Evolutionary conservation across 2,888 invertebrate species (phyloP), one percentile per base, ranked within the genome.

Genomic region (Tortrix viridana): DNA sequence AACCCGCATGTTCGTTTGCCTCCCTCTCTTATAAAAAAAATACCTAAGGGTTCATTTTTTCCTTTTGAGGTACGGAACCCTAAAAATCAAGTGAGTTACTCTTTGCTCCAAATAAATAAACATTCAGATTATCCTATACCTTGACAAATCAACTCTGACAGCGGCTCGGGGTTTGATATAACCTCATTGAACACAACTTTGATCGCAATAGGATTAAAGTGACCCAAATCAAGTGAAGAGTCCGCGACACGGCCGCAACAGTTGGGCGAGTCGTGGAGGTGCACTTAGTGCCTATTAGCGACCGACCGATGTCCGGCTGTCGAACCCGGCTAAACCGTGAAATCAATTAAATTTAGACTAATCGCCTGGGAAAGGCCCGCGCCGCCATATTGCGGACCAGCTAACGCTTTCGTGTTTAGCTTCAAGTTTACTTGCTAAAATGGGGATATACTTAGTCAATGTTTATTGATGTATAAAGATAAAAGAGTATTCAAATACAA

Each of bases 261-360:
- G 69, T 65, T 53, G 60, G 62, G 66, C 69, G 68, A 65, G 59
- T 67, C 72, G 67, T 69, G 70, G 70, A 68, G 65, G 53, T 69
- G 67, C 71, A 67, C 69, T 71, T 71, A 69, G 58, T 48, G 62
- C 63, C 72, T 72, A 72, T 73, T 75, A 75, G 69, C 62, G 54
- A 46, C n/a, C 66, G 61, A 56, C 65, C 61, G 67, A 60, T 56
- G 65, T 65, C 67, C 65, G 46, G 43, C 55, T 55, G 55, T 53
- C 54, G 48, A 22, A 50, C 32, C 60, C 52, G 59, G 48, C 69
- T 65, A 70, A 66, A 66, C 73, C 75, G 73, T 78, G 73, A 77
- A 83, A 85, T 84, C 82, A 85, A 84, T 85, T 84, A 84, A 80
- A 78, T 79, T 79, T 74, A 73, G 75, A 80, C 80, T 84, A 85